These are phyloP conservation scores for Lasius fuliginosus DNA, from an alignment of 2,888 invertebrate species.

Conservation along the genomic window DNA sequence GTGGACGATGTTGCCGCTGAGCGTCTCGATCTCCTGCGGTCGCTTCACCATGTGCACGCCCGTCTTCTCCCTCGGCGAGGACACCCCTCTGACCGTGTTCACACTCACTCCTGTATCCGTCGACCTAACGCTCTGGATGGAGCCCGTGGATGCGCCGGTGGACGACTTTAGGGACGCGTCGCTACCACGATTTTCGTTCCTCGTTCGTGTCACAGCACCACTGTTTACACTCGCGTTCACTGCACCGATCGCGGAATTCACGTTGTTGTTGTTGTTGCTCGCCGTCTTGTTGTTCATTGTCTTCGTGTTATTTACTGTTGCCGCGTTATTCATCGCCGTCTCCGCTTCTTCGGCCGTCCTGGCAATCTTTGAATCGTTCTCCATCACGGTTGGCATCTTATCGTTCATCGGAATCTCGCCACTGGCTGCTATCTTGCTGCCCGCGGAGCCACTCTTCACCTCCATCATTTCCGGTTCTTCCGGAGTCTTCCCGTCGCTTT, in stretches of 20 bases:
- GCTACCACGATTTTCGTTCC: conserved; percentile 73
- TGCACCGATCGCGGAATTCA: conserved; percentile 54
- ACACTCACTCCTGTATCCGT: conserved; percentile 85
- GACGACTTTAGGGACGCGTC: conserved; percentile 79
- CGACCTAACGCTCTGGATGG: conserved; percentile 80
- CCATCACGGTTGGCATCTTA: conserved; percentile 37
- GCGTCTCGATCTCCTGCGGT: conserved; percentile 83
- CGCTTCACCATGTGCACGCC: conserved; percentile 83
- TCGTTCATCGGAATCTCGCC: conserved; percentile 43
- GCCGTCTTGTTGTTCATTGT: conserved; percentile 48
- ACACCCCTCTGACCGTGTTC: conserved; percentile 83
- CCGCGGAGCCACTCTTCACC: not conserved
- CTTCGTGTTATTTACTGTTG: conserved; percentile 7
- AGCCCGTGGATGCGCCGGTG: conserved; percentile 79
- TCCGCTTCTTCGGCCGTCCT: not conserved
- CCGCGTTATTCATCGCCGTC: conserved; percentile 23
- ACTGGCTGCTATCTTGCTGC: not conserved
- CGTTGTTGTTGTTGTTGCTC: conserved; percentile 14
- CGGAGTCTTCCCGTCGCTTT: not conserved
- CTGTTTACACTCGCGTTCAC: conserved; percentile 71
- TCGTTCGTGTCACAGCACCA: conserved; percentile 62
- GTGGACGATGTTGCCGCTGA: conserved; percentile 83
- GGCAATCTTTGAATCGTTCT: conserved; percentile 27
- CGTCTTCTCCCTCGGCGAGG: conserved; percentile 83
- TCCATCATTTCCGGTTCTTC: conserved; percentile 5